Conservation (phyloP, 2,888 invertebrate species). For the Andrena camellia region DNA sequence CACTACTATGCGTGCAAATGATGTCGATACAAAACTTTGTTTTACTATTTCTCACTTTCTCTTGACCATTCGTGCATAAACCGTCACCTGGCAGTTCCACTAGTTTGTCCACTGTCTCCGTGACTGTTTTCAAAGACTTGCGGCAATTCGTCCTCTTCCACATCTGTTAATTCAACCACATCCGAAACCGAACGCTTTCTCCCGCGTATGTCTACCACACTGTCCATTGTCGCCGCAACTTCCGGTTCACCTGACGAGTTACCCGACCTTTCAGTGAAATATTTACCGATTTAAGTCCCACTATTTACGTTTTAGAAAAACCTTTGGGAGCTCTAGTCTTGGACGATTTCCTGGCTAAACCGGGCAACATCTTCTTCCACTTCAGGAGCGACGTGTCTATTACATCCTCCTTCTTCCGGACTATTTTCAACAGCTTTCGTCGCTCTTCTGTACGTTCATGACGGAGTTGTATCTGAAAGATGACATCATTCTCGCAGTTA, state of each 20-base stretch:
- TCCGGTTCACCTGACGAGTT: constrained; percentile 30
- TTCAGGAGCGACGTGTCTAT: constrained; percentile 88
- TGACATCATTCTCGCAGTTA: too few relatives aligned
- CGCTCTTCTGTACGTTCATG: constrained; percentile 97
- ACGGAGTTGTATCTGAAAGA: constrained; percentile 90
- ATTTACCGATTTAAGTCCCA: neutral
- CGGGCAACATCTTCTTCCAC: constrained; percentile 90
- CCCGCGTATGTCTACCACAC: constrained; percentile 23
- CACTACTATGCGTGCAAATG: too few relatives aligned
- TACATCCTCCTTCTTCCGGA: constrained; percentile 89
- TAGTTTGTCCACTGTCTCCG: constrained; percentile 13
- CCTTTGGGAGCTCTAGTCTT: constrained; percentile 26
- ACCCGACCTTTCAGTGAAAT: neutral
- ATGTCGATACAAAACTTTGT: too few relatives aligned
- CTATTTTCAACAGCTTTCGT: constrained; percentile 96
- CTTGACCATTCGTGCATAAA: too few relatives aligned
- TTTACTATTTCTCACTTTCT: too few relatives aligned
- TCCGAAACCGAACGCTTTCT: constrained; percentile 78
- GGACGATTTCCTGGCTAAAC: constrained; percentile 76
- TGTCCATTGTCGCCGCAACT: constrained; percentile 31
- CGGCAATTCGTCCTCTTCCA: constrained; percentile 68
- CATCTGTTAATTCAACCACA: constrained; percentile 74
- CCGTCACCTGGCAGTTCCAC: constrained; percentile 35
- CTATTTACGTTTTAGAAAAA: neutral
- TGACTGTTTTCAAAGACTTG: constrained; percentile 15